Evolutionary conservation across 2,888 invertebrate species (phyloP).

Genomic region (Leucophenga maculata): DNA sequence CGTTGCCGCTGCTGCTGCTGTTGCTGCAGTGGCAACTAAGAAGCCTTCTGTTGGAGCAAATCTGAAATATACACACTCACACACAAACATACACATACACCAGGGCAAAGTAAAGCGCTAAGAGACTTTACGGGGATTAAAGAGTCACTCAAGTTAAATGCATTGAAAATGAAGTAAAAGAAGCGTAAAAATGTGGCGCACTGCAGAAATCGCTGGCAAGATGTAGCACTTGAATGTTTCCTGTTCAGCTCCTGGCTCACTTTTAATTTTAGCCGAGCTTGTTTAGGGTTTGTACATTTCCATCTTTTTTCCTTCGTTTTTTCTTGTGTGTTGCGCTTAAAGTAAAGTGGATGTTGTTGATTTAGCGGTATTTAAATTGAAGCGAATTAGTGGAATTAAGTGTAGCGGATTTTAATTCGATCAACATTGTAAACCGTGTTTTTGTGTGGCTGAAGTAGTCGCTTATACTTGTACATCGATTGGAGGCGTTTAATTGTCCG

Average conservation of each 20-base stretch:
- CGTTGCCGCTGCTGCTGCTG: slow-evolving; percentile 33
- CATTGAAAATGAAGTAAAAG: slow-evolving; percentile 69
- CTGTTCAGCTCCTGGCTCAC: slow-evolving; percentile 36
- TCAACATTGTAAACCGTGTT: no score
- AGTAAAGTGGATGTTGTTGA: slow-evolving; percentile 62
- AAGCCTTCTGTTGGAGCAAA: slow-evolving; percentile 34
- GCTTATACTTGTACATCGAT: no score
- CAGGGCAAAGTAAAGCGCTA: slow-evolving; percentile 33
- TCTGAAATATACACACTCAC: slow-evolving; percentile 15
- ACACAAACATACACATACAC: neutral
- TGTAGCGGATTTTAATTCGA: no score
- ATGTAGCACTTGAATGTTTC: neutral
- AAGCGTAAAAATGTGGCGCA: slow-evolving; percentile 62
- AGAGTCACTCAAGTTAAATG: slow-evolving; percentile 71
- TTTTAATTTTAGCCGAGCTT: slow-evolving; percentile 64
- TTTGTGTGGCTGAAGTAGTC: no score
- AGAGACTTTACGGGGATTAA: slow-evolving; percentile 69
- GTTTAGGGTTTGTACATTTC: slow-evolving; percentile 68
- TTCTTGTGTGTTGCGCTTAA: slow-evolving; percentile 21
- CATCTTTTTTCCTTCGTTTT: slow-evolving; percentile 27
- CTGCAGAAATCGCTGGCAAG: slow-evolving; percentile 43
- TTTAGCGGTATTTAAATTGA: slow-evolving; percentile 65
- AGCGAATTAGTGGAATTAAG: slow-evolving; percentile 58
- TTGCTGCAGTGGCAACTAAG: slow-evolving; percentile 31
- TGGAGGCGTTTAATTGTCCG: no score